Conservation (phyloP, 64 coral and sea anemone genomes). For the Catalaphyllia jardinei region DNA sequence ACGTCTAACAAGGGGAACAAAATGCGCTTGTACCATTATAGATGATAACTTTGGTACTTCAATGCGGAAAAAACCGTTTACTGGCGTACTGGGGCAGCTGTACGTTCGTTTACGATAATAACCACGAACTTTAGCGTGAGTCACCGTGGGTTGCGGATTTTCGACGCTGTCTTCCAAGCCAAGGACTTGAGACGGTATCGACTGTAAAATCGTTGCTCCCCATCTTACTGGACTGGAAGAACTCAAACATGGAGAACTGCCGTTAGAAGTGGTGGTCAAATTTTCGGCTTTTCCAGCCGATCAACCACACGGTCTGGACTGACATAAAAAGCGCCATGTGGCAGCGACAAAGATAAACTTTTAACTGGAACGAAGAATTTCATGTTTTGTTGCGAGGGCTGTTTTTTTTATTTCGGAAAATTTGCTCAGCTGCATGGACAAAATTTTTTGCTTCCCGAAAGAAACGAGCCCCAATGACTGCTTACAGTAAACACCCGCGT, state of each 20-base stretch:
- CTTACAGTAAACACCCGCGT: too few species aligned
- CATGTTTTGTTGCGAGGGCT: too few species aligned
- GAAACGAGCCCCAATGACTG: too few species aligned
- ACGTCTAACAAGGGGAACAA: constrained; percentile 1
- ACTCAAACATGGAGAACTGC: neutral
- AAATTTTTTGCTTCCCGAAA: too few species aligned
- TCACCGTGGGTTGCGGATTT: neutral
- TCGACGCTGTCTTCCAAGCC: neutral
- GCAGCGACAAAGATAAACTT: too few species aligned
- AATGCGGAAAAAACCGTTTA: constrained; percentile 1
- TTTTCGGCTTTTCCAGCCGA: neutral
- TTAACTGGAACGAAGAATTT: too few species aligned
- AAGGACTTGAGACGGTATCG: neutral
- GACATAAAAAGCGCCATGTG: too few species aligned
- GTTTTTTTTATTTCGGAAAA: too few species aligned
- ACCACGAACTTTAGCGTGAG: neutral
- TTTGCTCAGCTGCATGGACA: too few species aligned
- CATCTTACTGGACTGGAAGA: neutral
- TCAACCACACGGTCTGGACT: too few species aligned
- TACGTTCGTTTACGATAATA: constrained; percentile 2
- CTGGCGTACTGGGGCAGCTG: neutral
- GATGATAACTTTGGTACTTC: constrained; percentile 7
- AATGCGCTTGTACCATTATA: constrained; percentile 23
- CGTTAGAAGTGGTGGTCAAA: neutral
- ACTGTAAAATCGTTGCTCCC: constrained; percentile 6